Conservation (phyloP, 2,797 vertebrate species). For the Tokudaia muenninki region DNA sequence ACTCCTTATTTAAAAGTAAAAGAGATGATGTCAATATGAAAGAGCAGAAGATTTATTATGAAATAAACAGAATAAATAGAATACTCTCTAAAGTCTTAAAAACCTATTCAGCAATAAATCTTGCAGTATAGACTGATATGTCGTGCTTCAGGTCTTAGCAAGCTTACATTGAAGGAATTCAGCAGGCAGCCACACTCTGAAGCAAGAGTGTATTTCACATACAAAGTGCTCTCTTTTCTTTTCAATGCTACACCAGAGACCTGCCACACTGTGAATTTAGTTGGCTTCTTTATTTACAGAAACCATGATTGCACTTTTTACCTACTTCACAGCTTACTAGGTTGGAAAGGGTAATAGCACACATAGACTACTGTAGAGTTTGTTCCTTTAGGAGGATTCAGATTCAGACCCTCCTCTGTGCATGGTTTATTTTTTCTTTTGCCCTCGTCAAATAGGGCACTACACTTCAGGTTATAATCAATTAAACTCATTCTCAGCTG, state of each 20-base stretch:
- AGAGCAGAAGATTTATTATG: constrained; percentile 60
- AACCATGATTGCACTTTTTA: not conserved
- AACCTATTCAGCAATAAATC: constrained; percentile 62
- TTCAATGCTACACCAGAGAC: constrained; percentile 35
- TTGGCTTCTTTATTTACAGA: constrained; percentile 24
- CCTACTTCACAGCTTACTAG: constrained; percentile 7
- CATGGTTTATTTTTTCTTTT: not conserved
- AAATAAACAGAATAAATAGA: constrained; percentile 57
- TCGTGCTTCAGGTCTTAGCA: constrained; percentile 12
- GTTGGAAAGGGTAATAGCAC: not conserved
- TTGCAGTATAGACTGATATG: not conserved
- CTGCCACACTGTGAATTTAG: not conserved
- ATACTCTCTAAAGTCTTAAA: constrained; percentile 25
- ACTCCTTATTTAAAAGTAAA: constrained; percentile 10
- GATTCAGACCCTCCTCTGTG: not conserved
- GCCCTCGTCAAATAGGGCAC: not conserved
- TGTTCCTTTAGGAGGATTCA: not conserved
- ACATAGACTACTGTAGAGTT: not conserved
- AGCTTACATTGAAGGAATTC: not conserved
- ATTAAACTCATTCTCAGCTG: constrained; percentile 39
- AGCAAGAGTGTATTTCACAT: constrained; percentile 40
- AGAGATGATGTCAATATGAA: not conserved
- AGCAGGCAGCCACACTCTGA: not conserved
- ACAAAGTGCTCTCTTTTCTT: not conserved
- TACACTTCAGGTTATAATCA: not conserved